Conservation (phyloP, 30 jellyfish, hydroid and myxozoan genomes). For the Hydra vulgaris region DNA sequence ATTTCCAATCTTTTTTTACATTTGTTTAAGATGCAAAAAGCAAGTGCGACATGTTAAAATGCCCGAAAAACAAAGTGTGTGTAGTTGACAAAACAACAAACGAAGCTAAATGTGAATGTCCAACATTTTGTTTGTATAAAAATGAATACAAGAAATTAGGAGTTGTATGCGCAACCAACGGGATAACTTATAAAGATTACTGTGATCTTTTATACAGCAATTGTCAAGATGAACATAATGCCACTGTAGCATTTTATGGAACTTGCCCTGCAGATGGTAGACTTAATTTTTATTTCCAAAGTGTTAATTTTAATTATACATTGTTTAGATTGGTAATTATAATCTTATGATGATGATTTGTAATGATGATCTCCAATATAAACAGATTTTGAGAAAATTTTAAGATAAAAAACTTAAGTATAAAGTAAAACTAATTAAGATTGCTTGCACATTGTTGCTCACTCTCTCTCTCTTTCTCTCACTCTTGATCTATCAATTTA, state of each 20-base stretch:
- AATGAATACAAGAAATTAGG: slow-evolving; percentile 15
- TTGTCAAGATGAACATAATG: neutral
- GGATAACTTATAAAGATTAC: slow-evolving; percentile 3
- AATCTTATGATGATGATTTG: too few species aligned
- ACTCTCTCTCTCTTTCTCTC: too few species aligned
- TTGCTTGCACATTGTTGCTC: too few species aligned
- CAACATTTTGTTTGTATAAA: slow-evolving; percentile 11
- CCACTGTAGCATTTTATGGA: slow-evolving; percentile 10
- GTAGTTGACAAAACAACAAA: neutral
- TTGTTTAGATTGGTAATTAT: too few species aligned
- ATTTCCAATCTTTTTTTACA: neutral
- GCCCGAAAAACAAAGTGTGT: slow-evolving; percentile 15
- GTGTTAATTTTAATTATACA: too few species aligned
- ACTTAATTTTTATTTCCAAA: too few species aligned
- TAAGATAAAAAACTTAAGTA: too few species aligned
- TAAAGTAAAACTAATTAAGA: too few species aligned
- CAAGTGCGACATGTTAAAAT: slow-evolving; percentile 5
- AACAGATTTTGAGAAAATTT: too few species aligned
- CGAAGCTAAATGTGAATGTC: slow-evolving; percentile 16
- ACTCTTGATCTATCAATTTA: too few species aligned
- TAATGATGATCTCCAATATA: too few species aligned
- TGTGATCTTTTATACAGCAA: slow-evolving; percentile 1
- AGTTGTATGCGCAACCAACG: slow-evolving; percentile 9
- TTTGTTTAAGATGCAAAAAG: neutral
- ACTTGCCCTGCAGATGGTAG: slow-evolving; percentile 7